Percentiles rank a stretch among this genome's conserved stretches.
Evolutionary conservation across 2,113 vertebrate genomes (phyloP).

Genomic region (Nycticebus coucang): DNA sequence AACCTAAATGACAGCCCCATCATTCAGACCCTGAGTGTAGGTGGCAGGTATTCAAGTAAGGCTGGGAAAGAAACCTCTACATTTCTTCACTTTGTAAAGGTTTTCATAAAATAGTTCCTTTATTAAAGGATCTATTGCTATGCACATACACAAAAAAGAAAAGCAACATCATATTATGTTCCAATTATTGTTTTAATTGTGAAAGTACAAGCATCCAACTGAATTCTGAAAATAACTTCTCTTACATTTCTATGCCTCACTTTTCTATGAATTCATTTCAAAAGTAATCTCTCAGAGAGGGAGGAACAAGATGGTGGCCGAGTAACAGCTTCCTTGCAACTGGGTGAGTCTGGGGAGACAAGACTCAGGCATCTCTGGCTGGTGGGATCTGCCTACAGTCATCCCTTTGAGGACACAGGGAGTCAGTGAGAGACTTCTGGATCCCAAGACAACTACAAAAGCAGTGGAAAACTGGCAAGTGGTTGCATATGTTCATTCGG

Average conservation of each 20-base stretch:
- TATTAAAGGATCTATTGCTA: slow-evolving; percentile 10
- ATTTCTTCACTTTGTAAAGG: slow-evolving; percentile 16
- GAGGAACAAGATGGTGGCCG: too few species aligned
- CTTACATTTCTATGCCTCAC: not conserved
- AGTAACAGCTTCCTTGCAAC: too few species aligned
- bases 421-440: too few species aligned
- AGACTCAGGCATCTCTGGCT: too few species aligned
- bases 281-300: slow-evolving; percentile 30
- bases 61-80: not conserved
- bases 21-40: slow-evolving; percentile 55
- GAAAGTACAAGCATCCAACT: slow-evolving; percentile 21
- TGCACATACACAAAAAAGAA: not conserved
- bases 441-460: too few species aligned
- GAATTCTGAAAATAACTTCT: slow-evolving; percentile 57
- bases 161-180: slow-evolving; percentile 1
- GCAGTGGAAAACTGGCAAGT: too few species aligned
- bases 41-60: not conserved
- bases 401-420: too few species aligned
- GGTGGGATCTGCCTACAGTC: too few species aligned
- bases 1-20: slow-evolving; percentile 57
- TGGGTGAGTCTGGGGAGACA: too few species aligned
- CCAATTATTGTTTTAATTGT: slow-evolving; percentile 60
- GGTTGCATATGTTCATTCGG: too few species aligned
- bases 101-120: slow-evolving; percentile 33
- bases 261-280: slow-evolving; percentile 45